These are phyloP conservation scores for Rhynchophorus ferrugineus DNA, from an alignment of 1,140 invertebrate genomes.

Conservation along the genomic window DNA sequence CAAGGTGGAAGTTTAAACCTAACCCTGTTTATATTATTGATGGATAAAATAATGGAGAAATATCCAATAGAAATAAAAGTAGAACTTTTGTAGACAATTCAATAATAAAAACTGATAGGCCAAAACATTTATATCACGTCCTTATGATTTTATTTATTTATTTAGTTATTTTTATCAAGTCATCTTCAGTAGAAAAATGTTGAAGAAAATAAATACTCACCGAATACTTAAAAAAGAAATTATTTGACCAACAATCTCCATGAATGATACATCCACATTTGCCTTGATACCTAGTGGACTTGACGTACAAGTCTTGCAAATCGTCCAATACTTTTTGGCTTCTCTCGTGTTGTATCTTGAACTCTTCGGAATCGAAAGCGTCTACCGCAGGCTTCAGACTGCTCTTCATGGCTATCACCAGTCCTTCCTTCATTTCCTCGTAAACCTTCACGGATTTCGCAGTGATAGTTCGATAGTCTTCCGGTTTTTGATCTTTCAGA, in stretches of 20 bases:
- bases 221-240: constrained; percentile 20
- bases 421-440: neutral
- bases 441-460: constrained; percentile 35
- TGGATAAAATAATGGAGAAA: too few relatives aligned
- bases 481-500: constrained; percentile 38
- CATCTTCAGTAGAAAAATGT: too few relatives aligned
- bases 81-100: too few relatives aligned
- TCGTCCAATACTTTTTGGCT: neutral
- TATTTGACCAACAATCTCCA: constrained; percentile 26
- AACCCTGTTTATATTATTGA: too few relatives aligned
- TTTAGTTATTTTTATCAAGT: too few relatives aligned
- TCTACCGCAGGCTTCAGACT: neutral
- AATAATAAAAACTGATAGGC: too few relatives aligned
- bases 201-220: too few relatives aligned
- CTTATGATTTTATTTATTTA: too few relatives aligned
- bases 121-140: too few relatives aligned
- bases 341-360: constrained; percentile 9
- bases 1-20: too few relatives aligned
- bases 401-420: neutral
- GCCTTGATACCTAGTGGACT: constrained; percentile 20
- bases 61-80: too few relatives aligned
- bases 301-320: neutral
- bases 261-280: constrained; percentile 10
- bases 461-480: constrained; percentile 14
- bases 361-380: neutral